Evolutionary conservation across 64 coral and sea anemone genomes (phyloP), one percentile per base, ranked within the genome.

Genomic region (Stichodactyla mertensii): DNA sequence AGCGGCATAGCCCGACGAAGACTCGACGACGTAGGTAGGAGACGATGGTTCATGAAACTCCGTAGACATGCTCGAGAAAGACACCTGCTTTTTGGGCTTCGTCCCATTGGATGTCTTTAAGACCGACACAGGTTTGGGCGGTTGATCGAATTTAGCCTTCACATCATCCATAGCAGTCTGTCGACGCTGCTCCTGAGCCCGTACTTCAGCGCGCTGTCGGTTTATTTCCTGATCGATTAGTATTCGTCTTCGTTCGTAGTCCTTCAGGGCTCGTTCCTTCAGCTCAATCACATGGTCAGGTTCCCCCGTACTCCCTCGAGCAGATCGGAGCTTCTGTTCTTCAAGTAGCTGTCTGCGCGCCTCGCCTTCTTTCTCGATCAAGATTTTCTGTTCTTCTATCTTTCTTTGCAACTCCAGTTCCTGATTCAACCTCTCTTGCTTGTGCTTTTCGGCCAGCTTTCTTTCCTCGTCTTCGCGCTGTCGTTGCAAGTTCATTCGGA

Each of bases 21-120:
- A 83, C 10, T 88, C 94, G 0, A 97, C 94, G 4, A 97, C 91
- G 6, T 97, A 97, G 0, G 91, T 84, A 0, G 93, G 93, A 0
- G 94, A 89, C 14, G 54, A 66, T 28, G 94, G 91, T 19, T 97
- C 94, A 6, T 78, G 79, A 57, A 97, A 93, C 64, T 97, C 94
- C 2, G 94, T 97, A 1, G 91, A 88, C 31, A 97, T 82, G 54
- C 82, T 92, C n/a, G 91, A 92, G 61, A 97, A 97, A 8, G 94
- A 97, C 0, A 97, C 94, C 86, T 97, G 94, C 51, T 97, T 97
- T 84, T 97, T 97, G 22, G 91, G 88, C 85, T 92, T 92, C 19
- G 57, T 58, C 20, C 83, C 60, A 36, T 79, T 84, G 0, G 91
- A 77, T 64, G 86, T 93, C 59, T 89, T 92, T 22, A 97, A 87